Conservation (phyloP, 2,888 invertebrate genomes). For the Dioctria rufipes region DNA sequence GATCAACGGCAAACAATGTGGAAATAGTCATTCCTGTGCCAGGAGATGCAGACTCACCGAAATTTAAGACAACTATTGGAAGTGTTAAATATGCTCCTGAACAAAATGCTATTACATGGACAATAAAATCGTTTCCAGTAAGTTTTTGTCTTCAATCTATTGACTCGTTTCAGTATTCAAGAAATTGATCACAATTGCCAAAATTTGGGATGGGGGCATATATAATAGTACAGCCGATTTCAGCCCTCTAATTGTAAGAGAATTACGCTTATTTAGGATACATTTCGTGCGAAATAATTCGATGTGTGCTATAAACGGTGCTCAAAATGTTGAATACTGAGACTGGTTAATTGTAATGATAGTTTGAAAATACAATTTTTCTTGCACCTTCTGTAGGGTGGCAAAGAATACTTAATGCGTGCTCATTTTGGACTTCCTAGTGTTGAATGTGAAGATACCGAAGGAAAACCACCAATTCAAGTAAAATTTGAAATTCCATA, state of each 20-base stretch:
- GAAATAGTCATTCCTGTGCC: constrained; percentile 98
- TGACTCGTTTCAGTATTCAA: too few relatives aligned
- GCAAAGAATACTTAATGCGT: constrained; percentile 98
- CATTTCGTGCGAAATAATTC: too few relatives aligned
- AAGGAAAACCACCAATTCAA: constrained; percentile 98
- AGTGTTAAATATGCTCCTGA: constrained; percentile 98
- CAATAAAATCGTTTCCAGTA: constrained; percentile 93
- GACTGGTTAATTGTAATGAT: not conserved
- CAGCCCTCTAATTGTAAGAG: too few relatives aligned
- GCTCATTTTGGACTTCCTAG: constrained; percentile 98
- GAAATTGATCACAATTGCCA: too few relatives aligned
- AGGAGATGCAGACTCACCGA: constrained; percentile 97
- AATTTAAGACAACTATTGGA: constrained; percentile 97
- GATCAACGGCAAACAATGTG: constrained; percentile 98
- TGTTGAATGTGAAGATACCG: constrained; percentile 93
- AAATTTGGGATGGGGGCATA: too few relatives aligned
- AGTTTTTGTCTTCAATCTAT: constrained; percentile 59
- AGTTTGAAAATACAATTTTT: not conserved
- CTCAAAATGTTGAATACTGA: too few relatives aligned
- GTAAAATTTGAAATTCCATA: constrained; percentile 99
- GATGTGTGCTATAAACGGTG: too few relatives aligned
- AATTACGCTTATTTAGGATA: too few relatives aligned
- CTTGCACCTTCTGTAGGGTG: constrained; percentile 75
- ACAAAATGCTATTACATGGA: constrained; percentile 97
- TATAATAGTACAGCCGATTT: too few relatives aligned